Conservation (phyloP, 2,113 vertebrate species). For the Noturus placidus region DNA sequence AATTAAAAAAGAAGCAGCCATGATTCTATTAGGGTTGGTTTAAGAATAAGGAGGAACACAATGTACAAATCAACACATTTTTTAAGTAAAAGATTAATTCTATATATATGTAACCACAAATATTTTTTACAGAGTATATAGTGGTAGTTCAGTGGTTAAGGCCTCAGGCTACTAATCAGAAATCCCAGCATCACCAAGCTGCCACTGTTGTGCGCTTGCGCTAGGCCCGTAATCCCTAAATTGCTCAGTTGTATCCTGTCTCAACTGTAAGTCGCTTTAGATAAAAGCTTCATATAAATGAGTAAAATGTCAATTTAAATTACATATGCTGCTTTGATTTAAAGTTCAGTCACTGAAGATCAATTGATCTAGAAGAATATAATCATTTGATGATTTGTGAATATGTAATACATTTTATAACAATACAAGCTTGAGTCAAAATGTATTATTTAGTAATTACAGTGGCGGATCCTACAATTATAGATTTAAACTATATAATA, state of each 20-base stretch:
- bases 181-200: background rate
- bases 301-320: background rate
- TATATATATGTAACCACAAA: background rate
- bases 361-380: background rate
- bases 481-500: conserved; percentile 5
- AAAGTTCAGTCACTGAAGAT: background rate
- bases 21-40: background rate
- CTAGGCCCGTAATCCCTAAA: background rate
- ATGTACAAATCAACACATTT: background rate
- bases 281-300: background rate
- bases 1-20: conserved; percentile 20
- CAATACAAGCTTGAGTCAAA: background rate
- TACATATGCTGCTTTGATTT: background rate
- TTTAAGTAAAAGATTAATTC: background rate
- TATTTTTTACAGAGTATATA: background rate
- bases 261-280: background rate
- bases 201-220: background rate
- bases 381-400: background rate
- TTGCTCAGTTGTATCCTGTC: too few relatives aligned
- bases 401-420: background rate
- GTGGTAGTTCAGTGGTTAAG: background rate
- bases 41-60: background rate
- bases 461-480: background rate
- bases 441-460: background rate
- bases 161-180: background rate